A percentile compares a stretch with the other conserved stretches of the same genome.
These are phyloP conservation scores for Thereva unica DNA, from an alignment of 2,888 invertebrate genomes.

Conservation along the genomic window DNA sequence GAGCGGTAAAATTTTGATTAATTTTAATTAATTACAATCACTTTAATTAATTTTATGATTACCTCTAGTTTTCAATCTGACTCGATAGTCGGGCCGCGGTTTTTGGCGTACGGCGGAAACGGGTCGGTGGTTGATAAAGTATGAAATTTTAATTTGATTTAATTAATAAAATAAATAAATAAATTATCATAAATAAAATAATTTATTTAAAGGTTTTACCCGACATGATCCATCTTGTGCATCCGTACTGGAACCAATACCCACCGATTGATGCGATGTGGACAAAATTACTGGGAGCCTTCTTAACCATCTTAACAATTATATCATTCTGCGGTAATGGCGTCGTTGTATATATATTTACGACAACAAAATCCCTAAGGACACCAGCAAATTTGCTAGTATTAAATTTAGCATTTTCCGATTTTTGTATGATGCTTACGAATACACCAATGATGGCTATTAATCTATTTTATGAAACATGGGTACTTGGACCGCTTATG, in stretches of 20 bases:
- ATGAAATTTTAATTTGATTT: slow-evolving; percentile 16
- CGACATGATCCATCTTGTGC: slow-evolving; percentile 70
- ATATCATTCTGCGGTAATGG: slow-evolving; percentile 51
- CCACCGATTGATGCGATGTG: slow-evolving; percentile 61
- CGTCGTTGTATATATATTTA: slow-evolving; percentile 67
- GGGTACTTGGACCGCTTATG: slow-evolving; percentile 64
- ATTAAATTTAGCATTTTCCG: slow-evolving; percentile 66
- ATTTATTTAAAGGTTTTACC: slow-evolving; percentile 58
- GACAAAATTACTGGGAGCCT: slow-evolving; percentile 64
- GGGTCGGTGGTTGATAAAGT: slow-evolving; percentile 84
- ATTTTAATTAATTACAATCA: too few relatives aligned
- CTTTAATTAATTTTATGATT: neutral
- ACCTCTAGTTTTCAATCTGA: slow-evolving; percentile 10
- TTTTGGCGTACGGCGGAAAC: slow-evolving; percentile 59
- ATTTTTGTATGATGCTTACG: slow-evolving; percentile 64
- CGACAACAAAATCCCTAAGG: slow-evolving; percentile 63
- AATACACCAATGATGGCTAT: slow-evolving; percentile 64
- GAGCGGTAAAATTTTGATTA: too few relatives aligned
- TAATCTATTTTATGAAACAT: slow-evolving; percentile 65
- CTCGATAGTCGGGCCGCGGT: slow-evolving; percentile 60
- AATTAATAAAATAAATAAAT: neutral
- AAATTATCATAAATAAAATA: neutral
- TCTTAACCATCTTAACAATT: slow-evolving; percentile 64
- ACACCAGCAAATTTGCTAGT: slow-evolving; percentile 67
- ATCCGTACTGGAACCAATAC: slow-evolving; percentile 64